Base-by-base conservation (phyloP, 2,797 vertebrate genomes). In the Phrynocephalus vlangalii region DNA sequence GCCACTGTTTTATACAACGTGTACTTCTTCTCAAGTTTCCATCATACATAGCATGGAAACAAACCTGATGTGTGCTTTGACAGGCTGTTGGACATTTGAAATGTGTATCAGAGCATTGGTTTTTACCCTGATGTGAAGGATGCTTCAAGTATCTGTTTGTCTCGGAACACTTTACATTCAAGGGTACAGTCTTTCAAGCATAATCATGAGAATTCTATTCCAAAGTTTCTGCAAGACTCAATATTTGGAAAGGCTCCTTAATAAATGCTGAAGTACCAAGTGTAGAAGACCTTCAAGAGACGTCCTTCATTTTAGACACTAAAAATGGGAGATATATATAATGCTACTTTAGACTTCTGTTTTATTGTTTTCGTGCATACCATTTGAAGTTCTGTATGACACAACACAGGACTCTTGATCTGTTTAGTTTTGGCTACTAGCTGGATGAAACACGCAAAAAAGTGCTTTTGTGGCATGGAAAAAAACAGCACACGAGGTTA, bases 381-480 rank as follows among this genome's bases (percentile, higher is more conserved):
- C 87, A 88, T 92, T 92, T 86, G 84, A 92, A 94, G 70, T 30
- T 50, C 71, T 84, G 13, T 70, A 92, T 83, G 92, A 85, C 75
- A 90, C 30, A 77, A 66, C 80, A 33, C 48, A 82, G 71, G 79
- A 90, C 90, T 63, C 60, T 89, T 84, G 81, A 48, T 93, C 92
- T 90, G 90, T 87, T 92, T 89, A 28, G 71, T 80, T 81, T 79
- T 0, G 9, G 79, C 89, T 81, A 92, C 60, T 90, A 89, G 77
- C 33, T 70, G 28, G 78, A 28, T 20, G 9, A 72, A 48, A 63
- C 52, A 56, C n/a, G 20, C 15, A 30, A 60, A 52, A 84, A 82
- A 7, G 83, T 91, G 92, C 90, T 60, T 87, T 87, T 67, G 5
- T 2, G 20, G 33, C 82, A 94, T 92, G 93, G 94, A 92, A 95